Percentiles rank a stretch among this genome's conserved stretches.
Evolutionary conservation across 2,888 invertebrate genomes (phyloP).

Genomic region (Callosobruchus maculatus): DNA sequence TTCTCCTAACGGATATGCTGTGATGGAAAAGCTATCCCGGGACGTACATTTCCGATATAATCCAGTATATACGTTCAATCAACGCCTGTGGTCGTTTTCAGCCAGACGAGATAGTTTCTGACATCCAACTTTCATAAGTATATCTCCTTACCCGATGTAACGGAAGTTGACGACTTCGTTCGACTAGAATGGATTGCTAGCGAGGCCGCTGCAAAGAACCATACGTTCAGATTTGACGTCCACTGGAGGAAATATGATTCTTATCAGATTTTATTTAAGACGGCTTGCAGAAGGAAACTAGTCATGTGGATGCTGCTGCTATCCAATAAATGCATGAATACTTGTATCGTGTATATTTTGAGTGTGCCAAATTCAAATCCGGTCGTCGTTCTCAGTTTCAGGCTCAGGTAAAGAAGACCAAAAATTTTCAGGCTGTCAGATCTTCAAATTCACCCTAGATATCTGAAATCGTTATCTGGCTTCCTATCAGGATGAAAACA

Average conservation of each 20-base stretch:
- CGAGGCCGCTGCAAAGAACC: not conserved
- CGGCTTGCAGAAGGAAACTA: too few relatives aligned
- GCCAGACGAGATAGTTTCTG: not conserved
- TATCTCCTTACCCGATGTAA: not conserved
- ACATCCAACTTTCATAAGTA: not conserved
- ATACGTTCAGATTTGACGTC: not conserved
- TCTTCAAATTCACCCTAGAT: too few relatives aligned
- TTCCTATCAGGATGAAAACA: too few relatives aligned
- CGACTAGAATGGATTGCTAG: not conserved
- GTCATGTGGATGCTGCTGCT: too few relatives aligned
- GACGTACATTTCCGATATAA: not conserved
- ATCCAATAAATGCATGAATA: too few relatives aligned
- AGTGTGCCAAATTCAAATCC: too few relatives aligned
- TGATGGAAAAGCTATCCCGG: not conserved
- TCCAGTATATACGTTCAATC: not conserved
- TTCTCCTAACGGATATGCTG: not conserved
- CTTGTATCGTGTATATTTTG: too few relatives aligned
- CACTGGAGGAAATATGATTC: not conserved
- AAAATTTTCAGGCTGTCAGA: too few relatives aligned
- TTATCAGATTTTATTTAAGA: not conserved
- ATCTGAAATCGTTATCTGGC: too few relatives aligned
- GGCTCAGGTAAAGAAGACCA: too few relatives aligned
- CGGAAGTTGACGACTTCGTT: not conserved
- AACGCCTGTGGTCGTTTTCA: not conserved
- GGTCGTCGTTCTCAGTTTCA: too few relatives aligned